A percentile compares a stretch with the other conserved stretches of the same genome.
phyloP scores from a whole-genome alignment of 2,113 vertebrate species.

The Edolisoma coerulescens region DNA sequence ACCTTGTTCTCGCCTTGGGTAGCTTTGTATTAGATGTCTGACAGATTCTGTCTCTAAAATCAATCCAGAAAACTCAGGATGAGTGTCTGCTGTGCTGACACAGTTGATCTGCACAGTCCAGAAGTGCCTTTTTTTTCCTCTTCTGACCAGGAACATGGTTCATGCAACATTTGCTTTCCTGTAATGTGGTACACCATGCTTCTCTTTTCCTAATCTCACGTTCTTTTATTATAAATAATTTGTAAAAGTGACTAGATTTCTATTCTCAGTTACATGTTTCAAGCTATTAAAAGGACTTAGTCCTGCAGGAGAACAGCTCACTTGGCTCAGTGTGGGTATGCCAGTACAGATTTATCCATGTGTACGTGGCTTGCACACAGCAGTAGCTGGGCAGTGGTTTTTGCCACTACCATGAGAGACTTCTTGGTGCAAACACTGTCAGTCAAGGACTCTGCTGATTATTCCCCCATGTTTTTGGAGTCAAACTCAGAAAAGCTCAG shows the following conservation, averaged over 20 bases:
- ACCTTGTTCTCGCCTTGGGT: rapidly evolving
- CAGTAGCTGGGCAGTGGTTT: not conserved
- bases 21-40: not conserved
- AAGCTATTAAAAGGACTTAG: not conserved
- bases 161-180: not conserved
- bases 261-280: not conserved
- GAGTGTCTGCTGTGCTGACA: not conserved
- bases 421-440: not conserved
- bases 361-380: not conserved
- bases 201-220: not conserved
- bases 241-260: not conserved
- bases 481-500: not conserved
- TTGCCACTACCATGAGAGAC: not conserved
- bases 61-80: not conserved
- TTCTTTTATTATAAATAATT: not conserved
- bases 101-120: not conserved
- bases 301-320: not conserved
- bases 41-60: not conserved
- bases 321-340: not conserved
- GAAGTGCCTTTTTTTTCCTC: not conserved
- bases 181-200: not conserved
- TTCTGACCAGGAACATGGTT: not conserved
- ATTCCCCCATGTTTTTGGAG: not conserved
- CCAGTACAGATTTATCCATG: not conserved
- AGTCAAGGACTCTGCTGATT: not conserved